Conservation (phyloP, 1,140 invertebrate genomes). For the Drosophila albomicans region DNA sequence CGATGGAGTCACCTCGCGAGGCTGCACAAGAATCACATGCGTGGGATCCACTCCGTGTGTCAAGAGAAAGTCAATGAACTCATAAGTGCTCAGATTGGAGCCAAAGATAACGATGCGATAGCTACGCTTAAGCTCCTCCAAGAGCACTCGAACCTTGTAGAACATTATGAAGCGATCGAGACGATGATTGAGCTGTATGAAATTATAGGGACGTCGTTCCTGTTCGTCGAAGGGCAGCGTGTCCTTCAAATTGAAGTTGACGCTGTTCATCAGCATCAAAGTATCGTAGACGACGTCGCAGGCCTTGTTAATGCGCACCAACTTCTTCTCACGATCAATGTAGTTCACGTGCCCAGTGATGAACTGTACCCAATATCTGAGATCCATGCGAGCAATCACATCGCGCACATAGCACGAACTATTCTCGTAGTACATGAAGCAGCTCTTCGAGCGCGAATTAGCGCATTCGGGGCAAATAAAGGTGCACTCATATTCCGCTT, state of each 20-base stretch:
- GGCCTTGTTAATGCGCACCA: constrained; percentile 39
- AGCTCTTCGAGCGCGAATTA: background rate
- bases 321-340: constrained; percentile 57
- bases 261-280: constrained; percentile 55
- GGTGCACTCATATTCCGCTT: constrained; percentile 65
- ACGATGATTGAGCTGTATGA: constrained; percentile 64
- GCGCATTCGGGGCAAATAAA: constrained; percentile 62
- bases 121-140: constrained; percentile 25
- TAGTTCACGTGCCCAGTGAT: constrained; percentile 44
- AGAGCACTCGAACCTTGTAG: constrained; percentile 58
- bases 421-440: constrained; percentile 53
- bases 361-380: constrained; percentile 67
- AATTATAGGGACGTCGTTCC: constrained; percentile 46
- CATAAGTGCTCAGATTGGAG: constrained; percentile 53
- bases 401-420: constrained; percentile 59
- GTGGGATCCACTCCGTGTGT: constrained; percentile 40
- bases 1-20: background rate
- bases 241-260: constrained; percentile 4
- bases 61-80: constrained; percentile 66
- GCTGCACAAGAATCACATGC: constrained; percentile 44
- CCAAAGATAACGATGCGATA: constrained; percentile 66
- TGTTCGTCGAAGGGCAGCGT: too few relatives aligned
- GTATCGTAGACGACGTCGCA: constrained; percentile 74
- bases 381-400: constrained; percentile 54
- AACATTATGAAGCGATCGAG: constrained; percentile 64